Percentiles rank a stretch among this genome's conserved stretches.
Evolutionary conservation across 2,113 vertebrate species (phyloP).

Genomic region (Emydocephalus ijimae): DNA sequence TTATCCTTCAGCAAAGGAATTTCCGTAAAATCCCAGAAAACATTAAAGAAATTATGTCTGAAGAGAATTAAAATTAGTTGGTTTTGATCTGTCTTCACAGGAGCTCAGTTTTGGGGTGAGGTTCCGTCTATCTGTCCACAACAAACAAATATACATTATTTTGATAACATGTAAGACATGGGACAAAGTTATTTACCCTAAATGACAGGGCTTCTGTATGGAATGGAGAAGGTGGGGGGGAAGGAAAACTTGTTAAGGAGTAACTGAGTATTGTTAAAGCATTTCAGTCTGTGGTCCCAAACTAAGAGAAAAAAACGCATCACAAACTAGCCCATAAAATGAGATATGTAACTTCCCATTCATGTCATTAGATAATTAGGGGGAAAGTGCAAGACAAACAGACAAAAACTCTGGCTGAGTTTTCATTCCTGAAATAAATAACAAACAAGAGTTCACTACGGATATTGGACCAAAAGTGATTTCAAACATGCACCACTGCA

Average conservation of each 20-base stretch:
- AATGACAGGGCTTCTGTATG: too few relatives aligned
- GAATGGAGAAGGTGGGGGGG: background rate
- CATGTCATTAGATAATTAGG: background rate
- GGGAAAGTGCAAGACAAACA: background rate
- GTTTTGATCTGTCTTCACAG: background rate
- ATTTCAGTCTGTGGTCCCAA: background rate
- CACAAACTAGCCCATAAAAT: background rate
- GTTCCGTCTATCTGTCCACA: background rate
- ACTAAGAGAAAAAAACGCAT: fast-evolving
- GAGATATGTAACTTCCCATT: background rate
- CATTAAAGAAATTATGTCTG: background rate
- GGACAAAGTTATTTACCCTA: background rate
- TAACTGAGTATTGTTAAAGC: background rate
- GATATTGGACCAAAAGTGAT: constrained; percentile 11
- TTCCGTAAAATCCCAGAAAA: background rate
- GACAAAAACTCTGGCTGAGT: background rate
- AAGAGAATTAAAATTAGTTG: background rate
- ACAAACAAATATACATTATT: background rate
- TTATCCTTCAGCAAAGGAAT: background rate
- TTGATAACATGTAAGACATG: background rate
- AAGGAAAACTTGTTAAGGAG: background rate
- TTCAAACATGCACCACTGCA: background rate
- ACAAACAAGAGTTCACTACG: background rate
- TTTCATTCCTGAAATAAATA: background rate
- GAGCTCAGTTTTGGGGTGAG: background rate